A percentile compares a stretch with the other conserved stretches of the same genome.
These are phyloP conservation scores for Synergus japonicus DNA, from an alignment of 2,888 invertebrate species.

Conservation along the genomic window DNA sequence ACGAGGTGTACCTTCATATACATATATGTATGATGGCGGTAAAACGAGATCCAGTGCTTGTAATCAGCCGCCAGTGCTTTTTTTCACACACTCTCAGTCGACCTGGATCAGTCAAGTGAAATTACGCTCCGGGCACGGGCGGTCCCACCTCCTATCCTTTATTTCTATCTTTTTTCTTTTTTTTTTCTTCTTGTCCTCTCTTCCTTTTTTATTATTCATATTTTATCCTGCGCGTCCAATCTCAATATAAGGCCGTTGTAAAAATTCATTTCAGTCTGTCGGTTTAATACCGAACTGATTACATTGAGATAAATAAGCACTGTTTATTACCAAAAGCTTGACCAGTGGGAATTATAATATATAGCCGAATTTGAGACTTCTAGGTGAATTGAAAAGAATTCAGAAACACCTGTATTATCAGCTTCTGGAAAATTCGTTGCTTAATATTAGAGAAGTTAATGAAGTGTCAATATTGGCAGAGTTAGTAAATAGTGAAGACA, in stretches of 20 bases:
- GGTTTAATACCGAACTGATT: constrained; percentile 1
- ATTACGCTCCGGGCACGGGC: constrained; percentile 71
- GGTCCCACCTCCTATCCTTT: constrained; percentile 58
- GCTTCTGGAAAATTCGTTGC: too few species aligned
- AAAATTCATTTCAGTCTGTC: constrained; percentile 24
- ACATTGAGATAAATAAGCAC: constrained; percentile 4
- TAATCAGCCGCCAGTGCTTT: constrained; percentile 56
- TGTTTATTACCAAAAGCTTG: background rate
- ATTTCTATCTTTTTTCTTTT: constrained; percentile 41
- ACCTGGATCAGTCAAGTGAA: constrained; percentile 72
- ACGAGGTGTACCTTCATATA: constrained; percentile 48
- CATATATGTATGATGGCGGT: constrained; percentile 31
- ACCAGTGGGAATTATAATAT: too few species aligned
- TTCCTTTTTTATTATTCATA: constrained; percentile 36
- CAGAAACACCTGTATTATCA: too few species aligned
- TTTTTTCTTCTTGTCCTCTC: constrained; percentile 33
- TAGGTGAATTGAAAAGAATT: too few species aligned
- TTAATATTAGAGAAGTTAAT: too few species aligned
- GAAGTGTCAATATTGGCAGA: too few species aligned
- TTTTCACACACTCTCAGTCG: constrained; percentile 56
- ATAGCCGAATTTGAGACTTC: too few species aligned
- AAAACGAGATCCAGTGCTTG: constrained; percentile 43
- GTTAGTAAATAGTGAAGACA: too few species aligned
- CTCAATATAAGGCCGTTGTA: constrained; percentile 5
- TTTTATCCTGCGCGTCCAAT: constrained; percentile 16